Percentiles rank a stretch among this genome's conserved stretches.
Evolutionary conservation across 2,888 invertebrate species (phyloP).

Genomic region (Callinectes sapidus): DNA sequence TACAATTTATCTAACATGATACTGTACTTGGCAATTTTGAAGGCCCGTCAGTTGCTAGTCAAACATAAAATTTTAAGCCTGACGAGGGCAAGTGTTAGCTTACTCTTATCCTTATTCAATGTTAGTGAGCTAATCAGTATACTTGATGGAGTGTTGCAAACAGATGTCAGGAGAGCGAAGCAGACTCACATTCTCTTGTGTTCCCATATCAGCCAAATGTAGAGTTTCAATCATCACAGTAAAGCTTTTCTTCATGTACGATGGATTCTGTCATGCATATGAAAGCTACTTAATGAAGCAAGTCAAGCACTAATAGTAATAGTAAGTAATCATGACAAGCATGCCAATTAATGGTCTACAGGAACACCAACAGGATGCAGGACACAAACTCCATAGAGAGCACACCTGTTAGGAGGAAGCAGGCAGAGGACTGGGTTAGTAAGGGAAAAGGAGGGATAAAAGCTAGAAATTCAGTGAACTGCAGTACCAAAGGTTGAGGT

Average conservation of each 20-base stretch:
- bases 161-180: neutral
- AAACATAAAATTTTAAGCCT: neutral
- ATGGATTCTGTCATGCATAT: conserved; percentile 83
- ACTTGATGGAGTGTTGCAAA: neutral
- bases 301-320: neutral
- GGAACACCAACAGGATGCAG: neutral
- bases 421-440: neutral
- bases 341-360: conserved; percentile 4
- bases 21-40: neutral
- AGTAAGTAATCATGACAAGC: neutral
- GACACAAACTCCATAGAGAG: neutral
- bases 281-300: conserved; percentile 35
- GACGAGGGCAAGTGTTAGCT: neutral
- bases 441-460: neutral
- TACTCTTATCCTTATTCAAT: neutral
- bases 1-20: neutral
- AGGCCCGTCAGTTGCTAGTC: neutral
- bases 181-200: conserved; percentile 63
- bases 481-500: neutral
- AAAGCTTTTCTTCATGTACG: conserved; percentile 81
- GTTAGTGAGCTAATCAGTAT: neutral
- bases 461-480: neutral
- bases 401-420: neutral
- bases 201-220: conserved; percentile 87
- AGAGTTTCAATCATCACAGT: conserved; percentile 80